phyloP scores from a whole-genome alignment of 2,888 invertebrate genomes.

The Calliopum simillimum region DNA sequence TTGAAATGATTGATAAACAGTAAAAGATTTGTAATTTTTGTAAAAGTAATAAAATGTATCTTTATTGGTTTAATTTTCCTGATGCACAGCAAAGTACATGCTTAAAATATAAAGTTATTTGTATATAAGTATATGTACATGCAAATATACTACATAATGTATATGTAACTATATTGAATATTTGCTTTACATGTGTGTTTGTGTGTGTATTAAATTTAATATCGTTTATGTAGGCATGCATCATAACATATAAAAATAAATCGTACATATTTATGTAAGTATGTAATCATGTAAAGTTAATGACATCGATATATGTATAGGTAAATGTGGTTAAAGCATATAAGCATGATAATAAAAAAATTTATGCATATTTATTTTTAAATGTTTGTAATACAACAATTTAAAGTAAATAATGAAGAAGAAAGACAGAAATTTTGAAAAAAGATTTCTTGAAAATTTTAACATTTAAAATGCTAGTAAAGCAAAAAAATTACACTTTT shows the following conservation, averaged over 20 bases:
- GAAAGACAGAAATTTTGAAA: background rate
- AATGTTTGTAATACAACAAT: background rate
- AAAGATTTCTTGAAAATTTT: background rate
- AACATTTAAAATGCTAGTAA: conserved; percentile 11
- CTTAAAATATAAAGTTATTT: conserved; percentile 37
- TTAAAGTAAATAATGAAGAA: conserved; percentile 2
- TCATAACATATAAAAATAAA: conserved; percentile 4
- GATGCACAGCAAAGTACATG: conserved; percentile 43
- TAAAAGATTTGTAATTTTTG: conserved; percentile 3
- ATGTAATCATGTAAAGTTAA: background rate
- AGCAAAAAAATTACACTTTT: background rate
- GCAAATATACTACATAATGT: background rate
- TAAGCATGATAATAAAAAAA: conserved; percentile 8
- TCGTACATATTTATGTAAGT: background rate
- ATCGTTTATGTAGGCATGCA: background rate
- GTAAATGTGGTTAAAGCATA: conserved; percentile 19
- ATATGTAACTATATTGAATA: background rate
- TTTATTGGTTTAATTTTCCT: conserved; percentile 47
- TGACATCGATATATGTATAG: background rate
- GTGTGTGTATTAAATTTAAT: background rate
- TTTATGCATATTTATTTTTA: conserved; percentile 1
- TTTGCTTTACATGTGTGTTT: background rate
- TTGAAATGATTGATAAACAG: no score
- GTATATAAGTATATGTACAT: background rate
- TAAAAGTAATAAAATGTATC: conserved; percentile 38